Evolutionary conservation across 2,797 vertebrate species (phyloP), one percentile per base, ranked within the genome.

Genomic region (Falco berigora): DNA sequence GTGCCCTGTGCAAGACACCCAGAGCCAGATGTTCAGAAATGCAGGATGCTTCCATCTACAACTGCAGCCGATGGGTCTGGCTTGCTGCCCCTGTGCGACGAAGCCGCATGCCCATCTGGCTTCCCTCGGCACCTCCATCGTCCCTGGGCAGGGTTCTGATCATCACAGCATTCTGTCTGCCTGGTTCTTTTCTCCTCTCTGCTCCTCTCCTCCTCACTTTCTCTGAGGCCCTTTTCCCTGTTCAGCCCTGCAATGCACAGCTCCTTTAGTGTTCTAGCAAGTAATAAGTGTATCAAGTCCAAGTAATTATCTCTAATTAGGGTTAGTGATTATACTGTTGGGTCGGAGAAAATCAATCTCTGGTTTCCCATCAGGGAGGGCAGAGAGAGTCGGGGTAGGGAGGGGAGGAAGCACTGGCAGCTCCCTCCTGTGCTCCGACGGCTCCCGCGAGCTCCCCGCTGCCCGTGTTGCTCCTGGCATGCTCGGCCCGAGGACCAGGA

Each of bases 271-370:
- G 98, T 99, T 98, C 98, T 98, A 98, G 98, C 97, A 98, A 99
- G 98, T 98, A 99, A 98, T 98, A 99, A 99, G 98, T 98, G 97
- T 98, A 99, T 99, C 99, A 99, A 98, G 99, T 99, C 99, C 98
- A 98, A 98, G 98, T 99, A 99, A 99, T 99, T 99, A 99, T 98
- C 98, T 98, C 99, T 99, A 99, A 99, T 99, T 99, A 99, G 99
- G 99, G 99, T 99, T 99, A 99, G 99, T 99, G 99, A 99, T 99
- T 99, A 99, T 98, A 98, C 98, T 98, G 99, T 98, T 98, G 98
- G 99, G 98, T 98, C 94, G 98, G 98, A 98, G 98, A 98, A 99
- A 99, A 99, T 99, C 99, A 99, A 98, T 98, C 98, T 99, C 98
- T 98, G 95, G 88, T 97, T 98, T 98, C 98, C 98, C 98, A 98